Base-by-base conservation (phyloP, 2,888 invertebrate genomes). In the Encarsia formosa region DNA sequence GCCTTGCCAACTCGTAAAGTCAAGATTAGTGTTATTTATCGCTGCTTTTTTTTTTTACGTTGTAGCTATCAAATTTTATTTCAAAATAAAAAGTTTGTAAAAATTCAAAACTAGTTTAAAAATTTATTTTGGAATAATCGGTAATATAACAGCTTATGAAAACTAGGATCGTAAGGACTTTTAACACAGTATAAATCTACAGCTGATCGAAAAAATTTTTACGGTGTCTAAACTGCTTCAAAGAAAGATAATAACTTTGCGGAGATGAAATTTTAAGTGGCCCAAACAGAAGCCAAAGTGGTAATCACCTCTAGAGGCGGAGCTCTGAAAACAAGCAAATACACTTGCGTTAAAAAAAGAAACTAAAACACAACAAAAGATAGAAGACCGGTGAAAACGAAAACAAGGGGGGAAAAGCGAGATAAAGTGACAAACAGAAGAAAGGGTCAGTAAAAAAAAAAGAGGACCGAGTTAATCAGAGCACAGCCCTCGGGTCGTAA, bases 381-480 rank as follows among this genome's bases (percentile, higher is more conserved):
- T 44, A 35, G 23, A 31, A 40, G 39, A 4, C 3, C 4, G 5
- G 20, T 20, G 13, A 11, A n/a, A 5, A 11, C 9, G 22, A 9
- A 11, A 29, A 34, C 4, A 31, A 23, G 18, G 38, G 5, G 13
- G 13, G 22, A 18, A 38, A n/a, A 5, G 24, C 9, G 16, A 40
- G 18, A 31, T 19, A 20, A n/a, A 39, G 32, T 34, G 18, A 41
- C 18, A 41, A 16, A 26, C 26, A 29, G 41, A 16, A 16, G 6
- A 19, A 41, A n/a, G 15, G 23, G 5, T 23, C 40, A 18, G 18
- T 18, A 26, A 8, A 40, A 22, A 39, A 15, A 31, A 48, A 40
- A 26, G 46, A 47, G 20, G 42, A 20, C 16, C 11, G 34, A 56
- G 57, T 57, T 57, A 57, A 57, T 57, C 57, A 57, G 54, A 57